Conservation (phyloP, 1,140 invertebrate genomes). For the Leptinotarsa undecemlineata region DNA sequence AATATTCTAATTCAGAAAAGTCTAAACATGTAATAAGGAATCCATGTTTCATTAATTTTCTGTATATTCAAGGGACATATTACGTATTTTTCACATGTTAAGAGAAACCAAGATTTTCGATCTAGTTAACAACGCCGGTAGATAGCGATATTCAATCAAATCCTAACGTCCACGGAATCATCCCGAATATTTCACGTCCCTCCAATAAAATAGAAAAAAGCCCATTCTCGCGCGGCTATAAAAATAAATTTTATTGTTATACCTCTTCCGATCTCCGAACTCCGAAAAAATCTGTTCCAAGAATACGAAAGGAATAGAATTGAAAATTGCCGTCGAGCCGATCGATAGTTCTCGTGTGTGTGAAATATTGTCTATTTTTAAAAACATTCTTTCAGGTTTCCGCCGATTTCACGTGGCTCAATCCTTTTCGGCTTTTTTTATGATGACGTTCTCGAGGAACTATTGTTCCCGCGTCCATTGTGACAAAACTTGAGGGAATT, state of each 20-base stretch:
- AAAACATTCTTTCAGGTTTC: slow-evolving; percentile 23
- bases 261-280: slow-evolving; percentile 11
- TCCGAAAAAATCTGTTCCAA: slow-evolving; percentile 11
- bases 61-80: no score
- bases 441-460: not conserved
- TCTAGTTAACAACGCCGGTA: no score
- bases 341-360: slow-evolving; percentile 15
- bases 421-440: slow-evolving; percentile 7
- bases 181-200: slow-evolving; percentile 13
- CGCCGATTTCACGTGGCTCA: slow-evolving; percentile 9
- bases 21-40: no score
- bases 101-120: no score
- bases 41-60: no score
- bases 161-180: slow-evolving; percentile 9
- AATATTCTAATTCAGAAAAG: no score
- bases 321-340: slow-evolving; percentile 3
- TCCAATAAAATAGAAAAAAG: not conserved
- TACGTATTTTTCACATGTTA: no score
- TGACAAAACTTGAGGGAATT: no score
- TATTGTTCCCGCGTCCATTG: not conserved
- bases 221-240: slow-evolving; percentile 2
- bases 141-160: slow-evolving; percentile 12
- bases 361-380: slow-evolving; percentile 30
- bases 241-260: slow-evolving; percentile 28
- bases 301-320: slow-evolving; percentile 12